A percentile compares a stretch with the other conserved stretches of the same genome.
These are phyloP conservation scores for Trypoxylus dichotomus DNA, from an alignment of 1,140 invertebrate genomes.

Conservation along the genomic window DNA sequence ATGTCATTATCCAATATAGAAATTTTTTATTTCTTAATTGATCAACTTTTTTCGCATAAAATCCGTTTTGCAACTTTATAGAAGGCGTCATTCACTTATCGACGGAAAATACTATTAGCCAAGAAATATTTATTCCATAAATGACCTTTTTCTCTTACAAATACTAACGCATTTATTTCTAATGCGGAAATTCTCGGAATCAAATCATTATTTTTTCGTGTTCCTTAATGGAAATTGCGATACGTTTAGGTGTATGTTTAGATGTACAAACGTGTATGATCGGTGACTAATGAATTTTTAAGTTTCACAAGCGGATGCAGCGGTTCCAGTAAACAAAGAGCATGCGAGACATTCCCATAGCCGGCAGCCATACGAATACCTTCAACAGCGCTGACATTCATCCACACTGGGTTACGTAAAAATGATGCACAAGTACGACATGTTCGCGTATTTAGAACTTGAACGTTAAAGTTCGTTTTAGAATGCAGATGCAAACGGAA, in stretches of 20 bases:
- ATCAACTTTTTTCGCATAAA: neutral
- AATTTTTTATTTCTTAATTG: too few species aligned
- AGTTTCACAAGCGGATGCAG: slow-evolving; percentile 18
- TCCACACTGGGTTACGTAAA: neutral
- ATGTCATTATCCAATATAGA: too few species aligned
- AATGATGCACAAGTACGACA: neutral
- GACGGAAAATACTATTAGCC: too few species aligned
- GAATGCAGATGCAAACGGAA: neutral
- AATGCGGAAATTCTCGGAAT: neutral
- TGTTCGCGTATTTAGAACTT: too few species aligned
- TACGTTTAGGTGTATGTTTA: neutral
- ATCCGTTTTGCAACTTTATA: neutral
- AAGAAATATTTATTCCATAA: too few species aligned
- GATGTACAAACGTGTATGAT: neutral
- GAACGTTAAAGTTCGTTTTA: too few species aligned
- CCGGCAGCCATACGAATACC: neutral
- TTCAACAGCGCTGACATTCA: slow-evolving; percentile 9
- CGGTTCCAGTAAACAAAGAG: slow-evolving; percentile 6
- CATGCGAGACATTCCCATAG: slow-evolving; percentile 14
- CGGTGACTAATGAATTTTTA: neutral
- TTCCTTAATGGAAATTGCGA: neutral
- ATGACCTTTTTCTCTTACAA: neutral
- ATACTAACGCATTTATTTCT: neutral
- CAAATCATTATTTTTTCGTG: neutral
- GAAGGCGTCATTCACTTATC: too few species aligned